Conservation (phyloP, 1,140 invertebrate genomes). For the Drosophila sproati region DNA sequence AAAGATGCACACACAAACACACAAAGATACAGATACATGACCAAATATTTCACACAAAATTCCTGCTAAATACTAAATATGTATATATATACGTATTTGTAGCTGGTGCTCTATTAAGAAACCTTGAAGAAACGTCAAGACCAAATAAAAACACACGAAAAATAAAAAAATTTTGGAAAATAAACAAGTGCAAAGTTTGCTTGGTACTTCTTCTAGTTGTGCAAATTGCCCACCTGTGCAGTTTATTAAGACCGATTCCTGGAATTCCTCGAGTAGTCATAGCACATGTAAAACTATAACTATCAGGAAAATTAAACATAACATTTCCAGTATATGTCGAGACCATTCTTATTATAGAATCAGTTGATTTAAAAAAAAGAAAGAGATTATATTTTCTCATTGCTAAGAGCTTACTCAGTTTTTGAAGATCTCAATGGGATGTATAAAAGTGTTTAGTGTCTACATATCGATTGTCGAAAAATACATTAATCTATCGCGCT, state of each 20-base stretch:
- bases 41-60: constrained; percentile 60
- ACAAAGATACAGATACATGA: constrained; percentile 28
- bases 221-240: constrained; percentile 76
- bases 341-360: too few relatives aligned
- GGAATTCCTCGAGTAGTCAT: constrained; percentile 53
- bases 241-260: constrained; percentile 65
- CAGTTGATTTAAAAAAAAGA: too few relatives aligned
- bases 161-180: constrained; percentile 13
- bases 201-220: constrained; percentile 43
- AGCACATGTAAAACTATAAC: neutral
- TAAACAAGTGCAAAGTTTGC: constrained; percentile 55
- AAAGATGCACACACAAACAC: constrained; percentile 38
- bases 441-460: too few relatives aligned
- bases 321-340: too few relatives aligned
- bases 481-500: too few relatives aligned
- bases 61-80: constrained; percentile 57
- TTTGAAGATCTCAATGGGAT: too few relatives aligned
- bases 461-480: too few relatives aligned
- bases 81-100: constrained; percentile 21
- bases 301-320: too few relatives aligned
- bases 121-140: constrained; percentile 73
- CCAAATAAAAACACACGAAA: constrained; percentile 51
- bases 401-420: too few relatives aligned
- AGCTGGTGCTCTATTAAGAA: constrained; percentile 41
- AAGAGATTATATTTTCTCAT: too few relatives aligned